Percentiles rank a stretch among this genome's conserved stretches.
Evolutionary conservation across 2,797 vertebrate species (phyloP).

Genomic region (Aulostomus chinensis): DNA sequence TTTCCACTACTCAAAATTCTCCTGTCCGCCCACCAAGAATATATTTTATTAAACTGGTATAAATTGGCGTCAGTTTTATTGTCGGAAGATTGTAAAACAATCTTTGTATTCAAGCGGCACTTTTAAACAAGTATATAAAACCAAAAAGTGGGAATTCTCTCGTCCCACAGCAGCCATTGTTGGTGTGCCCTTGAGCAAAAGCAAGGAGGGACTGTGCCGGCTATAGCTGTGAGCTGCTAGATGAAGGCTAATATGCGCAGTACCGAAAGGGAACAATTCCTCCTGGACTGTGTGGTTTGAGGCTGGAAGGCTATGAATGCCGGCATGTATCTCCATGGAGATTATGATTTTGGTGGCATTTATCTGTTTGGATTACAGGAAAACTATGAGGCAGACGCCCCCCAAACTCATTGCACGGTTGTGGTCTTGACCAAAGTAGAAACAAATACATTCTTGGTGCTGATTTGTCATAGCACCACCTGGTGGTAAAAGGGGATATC

Average conservation of each 20-base stretch:
- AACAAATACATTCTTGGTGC: too few species aligned
- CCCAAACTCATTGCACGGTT: too few species aligned
- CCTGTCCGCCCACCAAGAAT: neutral
- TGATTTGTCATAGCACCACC: too few species aligned
- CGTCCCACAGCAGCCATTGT: slow-evolving; percentile 7
- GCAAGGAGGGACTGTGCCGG: slow-evolving; percentile 4
- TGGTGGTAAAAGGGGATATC: too few species aligned
- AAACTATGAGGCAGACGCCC: too few species aligned
- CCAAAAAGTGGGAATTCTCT: neutral
- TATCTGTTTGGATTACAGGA: too few species aligned
- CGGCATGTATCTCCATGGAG: too few species aligned
- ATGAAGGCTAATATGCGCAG: slow-evolving; percentile 30
- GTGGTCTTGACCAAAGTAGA: too few species aligned
- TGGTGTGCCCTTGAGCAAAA: slow-evolving; percentile 35
- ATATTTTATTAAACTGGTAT: neutral
- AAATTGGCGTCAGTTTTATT: slow-evolving; percentile 1
- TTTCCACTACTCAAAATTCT: neutral
- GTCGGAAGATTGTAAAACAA: neutral
- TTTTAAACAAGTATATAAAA: neutral
- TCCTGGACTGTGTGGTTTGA: slow-evolving; percentile 9
- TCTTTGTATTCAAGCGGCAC: neutral
- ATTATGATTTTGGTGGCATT: too few species aligned
- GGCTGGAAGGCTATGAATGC: neutral
- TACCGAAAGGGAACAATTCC: slow-evolving; percentile 27
- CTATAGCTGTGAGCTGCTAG: slow-evolving; percentile 23